Percentiles rank a stretch among this genome's conserved stretches.
phyloP scores from a whole-genome alignment of 2,113 vertebrate genomes.

The Mixornis gularis region DNA sequence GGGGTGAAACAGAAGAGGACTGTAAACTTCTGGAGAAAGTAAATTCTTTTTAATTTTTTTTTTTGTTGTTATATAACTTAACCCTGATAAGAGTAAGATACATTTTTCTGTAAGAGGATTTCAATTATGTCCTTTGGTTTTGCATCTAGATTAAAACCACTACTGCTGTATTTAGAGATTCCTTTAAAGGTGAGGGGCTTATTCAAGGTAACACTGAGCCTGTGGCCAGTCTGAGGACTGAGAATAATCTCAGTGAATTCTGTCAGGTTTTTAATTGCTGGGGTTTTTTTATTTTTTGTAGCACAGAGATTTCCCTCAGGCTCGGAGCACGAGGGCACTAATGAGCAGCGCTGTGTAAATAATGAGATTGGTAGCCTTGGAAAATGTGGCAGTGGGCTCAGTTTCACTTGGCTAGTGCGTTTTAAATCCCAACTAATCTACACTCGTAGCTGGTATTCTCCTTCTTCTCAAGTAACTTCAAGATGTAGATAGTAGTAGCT shows the following conservation, averaged over 20 bases:
- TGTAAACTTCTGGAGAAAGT: background rate
- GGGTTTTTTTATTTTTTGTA: too few relatives aligned
- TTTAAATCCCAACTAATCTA: background rate
- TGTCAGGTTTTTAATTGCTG: background rate
- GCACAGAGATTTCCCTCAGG: background rate
- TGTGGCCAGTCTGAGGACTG: background rate
- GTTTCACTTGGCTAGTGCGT: background rate
- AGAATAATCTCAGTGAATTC: background rate
- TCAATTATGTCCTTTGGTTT: background rate
- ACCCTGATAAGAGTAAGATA: background rate
- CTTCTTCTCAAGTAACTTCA: background rate
- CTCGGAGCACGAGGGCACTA: background rate
- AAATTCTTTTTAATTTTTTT: accelerated
- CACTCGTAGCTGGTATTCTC: background rate
- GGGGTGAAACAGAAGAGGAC: background rate
- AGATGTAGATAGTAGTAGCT: background rate
- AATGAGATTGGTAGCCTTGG: background rate
- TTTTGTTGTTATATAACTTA: background rate
- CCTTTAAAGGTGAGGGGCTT: accelerated
- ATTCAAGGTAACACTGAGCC: background rate
- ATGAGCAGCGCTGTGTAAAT: background rate
- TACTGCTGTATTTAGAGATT: accelerated
- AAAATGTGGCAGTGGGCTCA: background rate
- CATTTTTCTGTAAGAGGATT: background rate
- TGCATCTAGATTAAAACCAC: background rate